phyloP scores from a whole-genome alignment of 2,113 vertebrate species.

The Montifringilla adamsi region DNA sequence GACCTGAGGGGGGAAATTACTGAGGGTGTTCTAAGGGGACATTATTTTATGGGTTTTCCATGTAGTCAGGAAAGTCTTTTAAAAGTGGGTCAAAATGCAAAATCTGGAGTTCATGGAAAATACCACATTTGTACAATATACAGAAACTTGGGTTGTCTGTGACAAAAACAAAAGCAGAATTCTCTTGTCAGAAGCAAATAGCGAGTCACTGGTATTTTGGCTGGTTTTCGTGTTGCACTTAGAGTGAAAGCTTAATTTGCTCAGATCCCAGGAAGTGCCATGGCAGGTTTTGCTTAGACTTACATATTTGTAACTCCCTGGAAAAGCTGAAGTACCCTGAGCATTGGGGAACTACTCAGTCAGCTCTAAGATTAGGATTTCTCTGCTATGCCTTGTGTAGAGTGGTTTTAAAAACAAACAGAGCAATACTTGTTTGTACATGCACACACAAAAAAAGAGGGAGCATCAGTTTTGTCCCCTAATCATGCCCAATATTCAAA shows the following conservation, averaged over 20 bases:
- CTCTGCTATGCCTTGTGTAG: background rate
- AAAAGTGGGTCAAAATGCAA: background rate
- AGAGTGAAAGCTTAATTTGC: background rate
- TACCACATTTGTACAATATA: background rate
- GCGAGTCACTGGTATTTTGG: background rate
- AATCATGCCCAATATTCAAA: background rate
- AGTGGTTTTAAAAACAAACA: background rate
- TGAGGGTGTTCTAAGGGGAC: background rate
- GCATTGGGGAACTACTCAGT: background rate
- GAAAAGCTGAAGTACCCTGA: background rate
- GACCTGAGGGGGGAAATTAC: background rate
- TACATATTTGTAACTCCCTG: background rate
- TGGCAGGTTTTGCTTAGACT: background rate
- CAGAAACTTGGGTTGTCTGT: background rate
- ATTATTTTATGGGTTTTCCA: background rate
- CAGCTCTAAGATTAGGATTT: background rate
- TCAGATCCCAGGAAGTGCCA: background rate
- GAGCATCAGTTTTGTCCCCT: background rate
- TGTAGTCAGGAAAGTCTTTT: background rate
- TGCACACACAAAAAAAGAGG: fast-evolving
- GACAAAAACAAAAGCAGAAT: background rate
- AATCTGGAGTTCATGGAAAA: background rate
- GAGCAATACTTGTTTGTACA: background rate
- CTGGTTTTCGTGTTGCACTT: background rate
- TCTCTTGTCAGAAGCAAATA: background rate